These are phyloP conservation scores for Drosophila santomea DNA, from an alignment of 1,140 invertebrate species.

Conservation along the genomic window DNA sequence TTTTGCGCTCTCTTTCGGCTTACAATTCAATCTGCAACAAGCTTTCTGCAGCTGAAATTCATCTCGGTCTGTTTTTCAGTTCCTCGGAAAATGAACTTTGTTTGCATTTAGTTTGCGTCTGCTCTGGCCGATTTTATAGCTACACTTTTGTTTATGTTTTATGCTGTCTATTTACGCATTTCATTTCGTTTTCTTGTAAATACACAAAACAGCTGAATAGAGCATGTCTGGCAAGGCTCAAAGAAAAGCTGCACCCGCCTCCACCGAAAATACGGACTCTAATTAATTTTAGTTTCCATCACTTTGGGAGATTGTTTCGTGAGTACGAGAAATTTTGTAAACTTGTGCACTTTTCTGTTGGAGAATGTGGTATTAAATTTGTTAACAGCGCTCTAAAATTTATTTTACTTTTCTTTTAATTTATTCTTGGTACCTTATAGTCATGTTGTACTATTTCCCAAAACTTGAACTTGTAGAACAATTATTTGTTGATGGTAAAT, in stretches of 20 bases:
- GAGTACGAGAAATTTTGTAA: neutral
- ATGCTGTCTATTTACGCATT: constrained; percentile 67
- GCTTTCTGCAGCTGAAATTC: constrained; percentile 33
- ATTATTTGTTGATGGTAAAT: no score
- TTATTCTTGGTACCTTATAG: no score
- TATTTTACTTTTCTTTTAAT: no score
- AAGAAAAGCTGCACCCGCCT: constrained; percentile 10
- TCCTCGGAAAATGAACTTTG: constrained; percentile 32
- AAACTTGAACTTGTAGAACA: no score
- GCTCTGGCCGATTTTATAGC: constrained; percentile 44
- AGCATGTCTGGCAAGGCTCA: constrained; percentile 35
- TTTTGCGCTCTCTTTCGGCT: neutral
- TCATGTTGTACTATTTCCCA: no score
- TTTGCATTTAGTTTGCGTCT: constrained; percentile 21
- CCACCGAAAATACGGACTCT: constrained; percentile 3
- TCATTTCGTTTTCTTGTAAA: constrained; percentile 69
- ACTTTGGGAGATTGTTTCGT: constrained; percentile 1
- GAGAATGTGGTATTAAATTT: neutral
- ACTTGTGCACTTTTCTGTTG: no score
- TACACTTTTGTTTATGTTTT: constrained; percentile 73
- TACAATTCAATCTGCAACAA: constrained; percentile 36
- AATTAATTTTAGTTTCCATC: constrained; percentile 20
- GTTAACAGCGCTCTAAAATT: neutral
- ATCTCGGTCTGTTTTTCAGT: constrained; percentile 16
- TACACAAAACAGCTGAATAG: constrained; percentile 60